Conservation (phyloP, 92 coral and sea anemone genomes). For the Parazoanthus swiftii region DNA sequence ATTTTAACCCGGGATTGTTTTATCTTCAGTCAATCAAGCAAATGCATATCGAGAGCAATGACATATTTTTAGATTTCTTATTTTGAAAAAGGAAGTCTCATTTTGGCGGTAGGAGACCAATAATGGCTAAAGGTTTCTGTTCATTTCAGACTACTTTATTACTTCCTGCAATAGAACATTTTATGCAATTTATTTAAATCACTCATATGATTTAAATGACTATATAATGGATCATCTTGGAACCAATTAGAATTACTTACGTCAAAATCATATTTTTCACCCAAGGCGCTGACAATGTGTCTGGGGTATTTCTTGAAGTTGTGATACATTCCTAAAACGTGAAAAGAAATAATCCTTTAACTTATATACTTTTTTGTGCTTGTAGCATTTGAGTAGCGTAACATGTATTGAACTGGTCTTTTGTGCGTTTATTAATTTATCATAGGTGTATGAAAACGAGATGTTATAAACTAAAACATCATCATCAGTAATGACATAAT, state of each 20-base stretch:
- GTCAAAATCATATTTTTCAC: conserved; percentile 59
- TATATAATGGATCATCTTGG: background rate
- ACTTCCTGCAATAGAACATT: background rate
- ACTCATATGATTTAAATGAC: no score
- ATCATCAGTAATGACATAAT: no score
- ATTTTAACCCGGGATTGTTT: no score
- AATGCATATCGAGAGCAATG: no score
- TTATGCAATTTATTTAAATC: background rate
- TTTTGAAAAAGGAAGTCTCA: no score
- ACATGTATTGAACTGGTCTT: background rate
- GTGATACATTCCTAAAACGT: conserved; percentile 56
- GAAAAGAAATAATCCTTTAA: background rate
- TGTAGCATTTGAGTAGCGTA: background rate
- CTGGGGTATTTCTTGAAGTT: conserved; percentile 70
- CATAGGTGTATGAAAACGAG: no score
- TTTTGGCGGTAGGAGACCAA: no score
- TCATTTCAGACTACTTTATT: no score
- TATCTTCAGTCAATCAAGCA: no score
- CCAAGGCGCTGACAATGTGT: conserved; percentile 53
- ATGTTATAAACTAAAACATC: no score
- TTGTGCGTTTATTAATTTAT: background rate
- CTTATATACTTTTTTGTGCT: background rate
- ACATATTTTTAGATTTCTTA: no score
- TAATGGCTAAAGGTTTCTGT: no score
- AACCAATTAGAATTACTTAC: conserved; percentile 47